Percentiles rank a stretch among this genome's conserved stretches.
phyloP scores from a whole-genome alignment of 2,797 vertebrate species.

The Euphonia xanthogaster region DNA sequence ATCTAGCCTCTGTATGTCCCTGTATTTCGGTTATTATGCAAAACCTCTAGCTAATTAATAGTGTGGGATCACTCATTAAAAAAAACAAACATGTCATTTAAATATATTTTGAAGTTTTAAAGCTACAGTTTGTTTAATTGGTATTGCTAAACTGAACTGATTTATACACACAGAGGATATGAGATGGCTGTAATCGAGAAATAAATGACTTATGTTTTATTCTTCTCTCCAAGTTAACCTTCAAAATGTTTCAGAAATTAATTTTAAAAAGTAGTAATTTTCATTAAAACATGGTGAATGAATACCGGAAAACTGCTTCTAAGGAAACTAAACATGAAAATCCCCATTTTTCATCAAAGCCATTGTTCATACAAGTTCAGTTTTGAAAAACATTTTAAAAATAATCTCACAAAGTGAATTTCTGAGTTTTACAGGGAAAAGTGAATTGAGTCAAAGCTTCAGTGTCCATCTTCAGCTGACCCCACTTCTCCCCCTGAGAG shows the following conservation, averaged over 20 bases:
- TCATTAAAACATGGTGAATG: not conserved
- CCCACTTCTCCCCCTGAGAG: not conserved
- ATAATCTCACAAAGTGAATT: not conserved
- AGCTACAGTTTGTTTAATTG: not conserved
- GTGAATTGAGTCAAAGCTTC: not conserved
- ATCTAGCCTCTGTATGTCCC: not conserved
- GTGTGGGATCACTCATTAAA: not conserved
- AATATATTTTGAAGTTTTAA: conserved; percentile 5
- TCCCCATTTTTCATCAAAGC: not conserved
- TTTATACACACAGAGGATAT: not conserved
- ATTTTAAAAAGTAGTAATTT: not conserved
- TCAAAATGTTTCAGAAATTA: not conserved
- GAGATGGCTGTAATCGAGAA: not conserved
- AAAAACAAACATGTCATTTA: not conserved
- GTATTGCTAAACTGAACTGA: not conserved
- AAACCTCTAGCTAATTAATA: not conserved
- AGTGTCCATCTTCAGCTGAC: not conserved
- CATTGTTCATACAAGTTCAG: rapidly evolving
- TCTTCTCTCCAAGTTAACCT: not conserved
- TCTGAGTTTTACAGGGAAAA: not conserved
- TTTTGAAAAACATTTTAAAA: not conserved
- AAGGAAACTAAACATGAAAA: not conserved
- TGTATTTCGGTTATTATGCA: not conserved
- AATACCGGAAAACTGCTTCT: not conserved
- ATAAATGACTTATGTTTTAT: not conserved